These are phyloP conservation scores for Bungarus multicinctus DNA, from an alignment of 2,113 vertebrate species.

Conservation along the genomic window DNA sequence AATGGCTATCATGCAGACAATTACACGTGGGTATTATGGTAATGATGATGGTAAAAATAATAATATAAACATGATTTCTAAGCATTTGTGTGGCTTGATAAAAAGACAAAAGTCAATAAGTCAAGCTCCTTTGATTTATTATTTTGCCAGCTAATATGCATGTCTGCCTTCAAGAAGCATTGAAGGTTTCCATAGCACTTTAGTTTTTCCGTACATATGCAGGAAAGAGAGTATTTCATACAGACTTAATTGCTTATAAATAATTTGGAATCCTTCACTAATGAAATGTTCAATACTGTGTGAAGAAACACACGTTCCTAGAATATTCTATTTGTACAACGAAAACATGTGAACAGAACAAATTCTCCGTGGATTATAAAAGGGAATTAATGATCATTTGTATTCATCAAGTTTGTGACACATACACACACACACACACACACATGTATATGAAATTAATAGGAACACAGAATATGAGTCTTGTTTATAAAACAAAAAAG, in stretches of 20 bases:
- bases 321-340: not conserved
- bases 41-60: not conserved
- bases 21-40: not conserved
- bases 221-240: not conserved
- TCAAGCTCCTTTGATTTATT: slow-evolving; percentile 11
- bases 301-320: not conserved
- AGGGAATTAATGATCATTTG: not conserved
- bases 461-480: not conserved
- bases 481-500: not conserved
- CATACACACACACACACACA: not conserved
- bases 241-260: not conserved
- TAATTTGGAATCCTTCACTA: slow-evolving; percentile 2
- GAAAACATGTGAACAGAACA: not conserved
- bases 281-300: not conserved
- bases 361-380: not conserved
- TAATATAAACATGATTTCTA: not conserved
- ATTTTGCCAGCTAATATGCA: slow-evolving; percentile 10
- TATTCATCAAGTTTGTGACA: not conserved
- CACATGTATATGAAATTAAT: not conserved
- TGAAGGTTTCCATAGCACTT: slow-evolving; percentile 18
- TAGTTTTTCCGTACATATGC: slow-evolving; percentile 3
- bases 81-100: slow-evolving; percentile 6
- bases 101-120: slow-evolving; percentile 1
- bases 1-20: not conserved
- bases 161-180: not conserved